Percentiles rank a stretch among this genome's conserved stretches.
phyloP scores from a whole-genome alignment of 2,888 invertebrate genomes.

The Psococerastis gibbosa region DNA sequence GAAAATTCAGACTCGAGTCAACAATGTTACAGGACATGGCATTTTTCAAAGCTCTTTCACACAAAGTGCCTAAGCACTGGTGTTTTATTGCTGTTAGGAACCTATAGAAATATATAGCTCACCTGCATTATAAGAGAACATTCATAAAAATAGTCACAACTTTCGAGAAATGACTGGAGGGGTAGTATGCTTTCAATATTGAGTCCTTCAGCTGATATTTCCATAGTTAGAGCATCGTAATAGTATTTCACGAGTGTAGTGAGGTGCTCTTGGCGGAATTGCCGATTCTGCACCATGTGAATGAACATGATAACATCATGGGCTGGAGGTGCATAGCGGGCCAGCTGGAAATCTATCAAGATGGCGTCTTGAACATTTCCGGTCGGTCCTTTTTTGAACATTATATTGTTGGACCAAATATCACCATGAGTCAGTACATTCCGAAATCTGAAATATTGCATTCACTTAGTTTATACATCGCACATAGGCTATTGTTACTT shows the following conservation, averaged over 20 bases:
- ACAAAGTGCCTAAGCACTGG: no score
- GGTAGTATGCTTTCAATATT: constrained; percentile 27
- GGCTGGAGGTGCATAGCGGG: constrained; percentile 43
- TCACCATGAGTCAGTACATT: constrained; percentile 1
- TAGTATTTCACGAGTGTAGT: constrained; percentile 34
- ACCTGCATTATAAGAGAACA: no score
- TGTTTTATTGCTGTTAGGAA: no score
- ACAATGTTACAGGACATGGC: no score
- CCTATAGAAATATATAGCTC: no score
- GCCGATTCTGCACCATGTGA: constrained; percentile 32
- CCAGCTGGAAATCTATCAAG: constrained; percentile 49
- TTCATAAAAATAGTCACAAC: constrained; percentile 30
- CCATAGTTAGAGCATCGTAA: constrained; percentile 29
- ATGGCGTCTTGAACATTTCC: not conserved
- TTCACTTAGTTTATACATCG: no score
- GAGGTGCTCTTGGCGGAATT: constrained; percentile 31
- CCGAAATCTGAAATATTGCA: not conserved
- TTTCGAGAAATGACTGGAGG: constrained; percentile 27
- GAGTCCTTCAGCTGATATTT: constrained; percentile 27
- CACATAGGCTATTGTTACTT: no score
- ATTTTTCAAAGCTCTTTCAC: no score
- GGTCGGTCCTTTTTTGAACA: not conserved
- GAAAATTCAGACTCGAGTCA: no score
- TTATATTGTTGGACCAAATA: not conserved
- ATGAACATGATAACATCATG: constrained; percentile 39